These are phyloP conservation scores for Metridium senile DNA, from an alignment of 92 coral and sea anemone genomes.

Conservation along the genomic window DNA sequence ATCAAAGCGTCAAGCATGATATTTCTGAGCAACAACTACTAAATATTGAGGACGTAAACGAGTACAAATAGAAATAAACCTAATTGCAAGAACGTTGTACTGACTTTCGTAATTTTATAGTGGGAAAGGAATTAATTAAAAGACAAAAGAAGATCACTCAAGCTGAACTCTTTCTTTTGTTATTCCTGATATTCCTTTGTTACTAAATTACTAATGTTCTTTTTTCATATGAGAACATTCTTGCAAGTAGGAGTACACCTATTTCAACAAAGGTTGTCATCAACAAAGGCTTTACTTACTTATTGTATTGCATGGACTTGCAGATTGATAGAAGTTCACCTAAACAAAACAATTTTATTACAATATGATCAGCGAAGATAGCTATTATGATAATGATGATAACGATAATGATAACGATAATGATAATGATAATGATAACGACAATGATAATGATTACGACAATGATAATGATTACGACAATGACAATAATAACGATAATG, in stretches of 20 bases:
- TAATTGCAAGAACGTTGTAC: too few species aligned
- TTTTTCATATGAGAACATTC: not conserved
- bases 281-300: conserved; percentile 15
- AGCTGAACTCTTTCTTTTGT: too few species aligned
- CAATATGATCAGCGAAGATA: not conserved
- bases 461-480: not conserved
- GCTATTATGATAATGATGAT: not conserved
- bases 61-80: too few species aligned
- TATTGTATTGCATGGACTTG: conserved; percentile 41
- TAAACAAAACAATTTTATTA: conserved; percentile 3
- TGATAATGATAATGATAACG: not conserved
- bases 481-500: not conserved
- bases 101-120: too few species aligned
- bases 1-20: too few species aligned
- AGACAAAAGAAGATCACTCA: too few species aligned
- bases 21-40: too few species aligned
- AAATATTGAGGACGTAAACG: too few species aligned
- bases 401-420: not conserved
- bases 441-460: not conserved
- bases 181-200: too few species aligned
- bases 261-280: not conserved
- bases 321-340: conserved; percentile 54
- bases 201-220: not conserved
- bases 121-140: too few species aligned
- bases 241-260: not conserved